Evolutionary conservation across 2,797 vertebrate species (phyloP).

Genomic region (Liasis olivaceus): DNA sequence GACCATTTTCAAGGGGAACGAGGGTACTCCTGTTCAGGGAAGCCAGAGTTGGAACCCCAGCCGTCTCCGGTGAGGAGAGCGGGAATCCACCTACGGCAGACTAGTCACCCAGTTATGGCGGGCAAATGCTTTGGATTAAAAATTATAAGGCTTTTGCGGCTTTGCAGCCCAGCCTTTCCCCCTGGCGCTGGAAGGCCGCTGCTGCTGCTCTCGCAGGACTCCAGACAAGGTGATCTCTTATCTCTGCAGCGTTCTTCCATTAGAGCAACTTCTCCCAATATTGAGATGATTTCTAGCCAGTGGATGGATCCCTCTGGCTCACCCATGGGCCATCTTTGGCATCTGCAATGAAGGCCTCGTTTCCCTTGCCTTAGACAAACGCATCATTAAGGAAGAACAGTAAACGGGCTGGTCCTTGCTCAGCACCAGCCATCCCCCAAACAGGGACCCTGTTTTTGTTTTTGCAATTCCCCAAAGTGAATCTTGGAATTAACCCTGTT

Average conservation of each 20-base stretch:
- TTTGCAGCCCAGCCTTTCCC: background rate
- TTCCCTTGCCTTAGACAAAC: background rate
- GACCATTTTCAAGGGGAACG: background rate
- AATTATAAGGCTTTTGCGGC: background rate
- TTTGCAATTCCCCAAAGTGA: background rate
- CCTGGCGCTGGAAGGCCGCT: too few relatives aligned
- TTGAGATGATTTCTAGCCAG: background rate
- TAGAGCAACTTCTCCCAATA: too few relatives aligned
- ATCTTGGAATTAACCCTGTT: background rate
- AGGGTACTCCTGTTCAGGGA: background rate
- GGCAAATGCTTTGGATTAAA: background rate
- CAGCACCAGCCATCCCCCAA: too few relatives aligned
- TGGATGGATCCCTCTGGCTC: background rate
- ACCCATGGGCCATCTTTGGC: background rate
- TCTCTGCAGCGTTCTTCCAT: background rate
- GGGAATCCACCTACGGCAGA: background rate
- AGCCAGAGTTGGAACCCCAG: background rate
- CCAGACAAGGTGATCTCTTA: background rate
- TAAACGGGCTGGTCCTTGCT: background rate
- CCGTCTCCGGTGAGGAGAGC: fast-evolving
- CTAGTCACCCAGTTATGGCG: fast-evolving
- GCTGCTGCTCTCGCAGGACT: too few relatives aligned
- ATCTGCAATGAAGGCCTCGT: background rate
- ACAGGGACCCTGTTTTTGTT: background rate
- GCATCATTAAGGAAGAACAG: background rate